Evolutionary conservation across 2,797 vertebrate genomes (phyloP).

Genomic region (Phoebastria nigripes): DNA sequence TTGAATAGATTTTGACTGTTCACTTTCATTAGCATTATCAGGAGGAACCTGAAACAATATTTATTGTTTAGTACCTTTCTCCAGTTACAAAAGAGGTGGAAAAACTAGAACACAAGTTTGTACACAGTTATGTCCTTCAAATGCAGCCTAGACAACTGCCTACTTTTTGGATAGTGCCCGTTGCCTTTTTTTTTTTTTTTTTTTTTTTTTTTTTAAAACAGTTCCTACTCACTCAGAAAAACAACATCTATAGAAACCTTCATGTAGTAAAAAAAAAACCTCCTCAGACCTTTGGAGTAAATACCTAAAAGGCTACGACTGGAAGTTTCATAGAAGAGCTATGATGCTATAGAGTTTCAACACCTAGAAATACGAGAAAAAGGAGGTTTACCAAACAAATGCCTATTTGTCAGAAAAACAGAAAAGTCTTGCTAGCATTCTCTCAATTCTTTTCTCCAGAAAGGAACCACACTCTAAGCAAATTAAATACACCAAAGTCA

Average conservation of each 20-base stretch:
- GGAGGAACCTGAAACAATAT: conserved; percentile 57
- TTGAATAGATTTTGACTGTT: neutral
- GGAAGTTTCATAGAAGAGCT: neutral
- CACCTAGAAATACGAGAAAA: neutral
- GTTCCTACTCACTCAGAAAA: neutral
- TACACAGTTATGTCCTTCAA: neutral
- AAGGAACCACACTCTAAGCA: neutral
- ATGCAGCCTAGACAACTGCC: neutral
- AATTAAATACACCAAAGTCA: neutral
- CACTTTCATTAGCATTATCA: neutral
- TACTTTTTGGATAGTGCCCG: neutral
- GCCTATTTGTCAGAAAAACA: neutral
- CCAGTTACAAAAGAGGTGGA: neutral
- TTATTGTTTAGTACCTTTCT: neutral
- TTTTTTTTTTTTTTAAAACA: neutral
- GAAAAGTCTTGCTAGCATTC: neutral
- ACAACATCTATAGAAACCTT: neutral
- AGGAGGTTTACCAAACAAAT: neutral
- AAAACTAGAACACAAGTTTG: neutral
- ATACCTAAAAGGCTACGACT: neutral
- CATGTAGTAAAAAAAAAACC: neutral
- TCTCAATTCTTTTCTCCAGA: neutral
- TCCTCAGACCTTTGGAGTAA: neutral
- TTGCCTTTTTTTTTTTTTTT: neutral
- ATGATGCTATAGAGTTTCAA: neutral